Conservation (phyloP, 2,888 invertebrate species). For the Mimumesa dahlbomi region DNA sequence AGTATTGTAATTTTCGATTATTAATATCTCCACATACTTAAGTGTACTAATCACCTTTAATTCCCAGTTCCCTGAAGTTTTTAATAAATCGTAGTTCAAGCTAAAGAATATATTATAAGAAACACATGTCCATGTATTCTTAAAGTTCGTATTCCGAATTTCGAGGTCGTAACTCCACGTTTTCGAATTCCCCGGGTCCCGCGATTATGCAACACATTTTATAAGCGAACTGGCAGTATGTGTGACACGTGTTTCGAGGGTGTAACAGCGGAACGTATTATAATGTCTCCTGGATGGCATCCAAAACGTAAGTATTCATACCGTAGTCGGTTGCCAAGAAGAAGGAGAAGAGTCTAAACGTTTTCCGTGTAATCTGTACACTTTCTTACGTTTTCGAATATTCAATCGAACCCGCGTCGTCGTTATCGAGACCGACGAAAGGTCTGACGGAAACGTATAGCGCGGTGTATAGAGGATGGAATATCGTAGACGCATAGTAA, state of each 20-base stretch:
- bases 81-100: too few species aligned
- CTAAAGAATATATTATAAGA: too few species aligned
- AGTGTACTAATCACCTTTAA: too few species aligned
- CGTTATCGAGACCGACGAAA: conserved; percentile 26
- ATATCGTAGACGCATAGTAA: conserved; percentile 4
- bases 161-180: too few species aligned
- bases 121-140: too few species aligned
- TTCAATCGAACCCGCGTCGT: conserved; percentile 46
- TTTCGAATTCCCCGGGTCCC: too few species aligned
- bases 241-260: conserved; percentile 48
- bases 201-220: conserved; percentile 18
- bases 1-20: too few species aligned
- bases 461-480: conserved; percentile 6
- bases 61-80: too few species aligned
- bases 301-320: conserved; percentile 53
- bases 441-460: background rate
- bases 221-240: conserved; percentile 43
- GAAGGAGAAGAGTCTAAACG: conserved; percentile 46
- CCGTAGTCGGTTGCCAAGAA: conserved; percentile 39
- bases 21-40: too few species aligned
- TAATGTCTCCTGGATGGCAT: conserved; percentile 53
- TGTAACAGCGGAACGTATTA: conserved; percentile 48
- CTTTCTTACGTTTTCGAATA: conserved; percentile 17
- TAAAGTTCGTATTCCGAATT: too few species aligned
- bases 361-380: conserved; percentile 28